Evolutionary conservation across 2,888 invertebrate genomes (phyloP).

Genomic region (Azorinus chamasolen): DNA sequence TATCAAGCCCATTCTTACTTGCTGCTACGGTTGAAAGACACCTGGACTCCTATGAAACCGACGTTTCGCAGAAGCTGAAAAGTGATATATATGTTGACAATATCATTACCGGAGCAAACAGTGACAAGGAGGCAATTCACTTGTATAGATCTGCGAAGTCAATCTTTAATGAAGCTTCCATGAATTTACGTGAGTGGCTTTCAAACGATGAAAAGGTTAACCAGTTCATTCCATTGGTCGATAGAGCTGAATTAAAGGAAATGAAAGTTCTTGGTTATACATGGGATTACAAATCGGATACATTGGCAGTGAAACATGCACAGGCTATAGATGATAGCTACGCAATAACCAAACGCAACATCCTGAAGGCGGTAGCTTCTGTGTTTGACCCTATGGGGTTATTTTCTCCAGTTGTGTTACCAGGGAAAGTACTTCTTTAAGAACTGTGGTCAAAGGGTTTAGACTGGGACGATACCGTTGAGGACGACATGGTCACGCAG

Average conservation of each 20-base stretch:
- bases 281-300: constrained; percentile 23
- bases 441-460: constrained; percentile 12
- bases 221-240: background rate
- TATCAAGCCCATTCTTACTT: constrained; percentile 33
- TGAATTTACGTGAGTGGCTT: constrained; percentile 46
- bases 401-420: constrained; percentile 5
- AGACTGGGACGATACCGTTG: constrained; percentile 12
- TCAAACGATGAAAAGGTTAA: constrained; percentile 19
- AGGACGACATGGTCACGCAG: background rate
- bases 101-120: constrained; percentile 27
- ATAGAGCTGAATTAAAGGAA: constrained; percentile 1
- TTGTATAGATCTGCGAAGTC: constrained; percentile 25
- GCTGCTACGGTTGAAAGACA: constrained; percentile 40
- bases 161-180: constrained; percentile 31
- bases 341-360: constrained; percentile 7
- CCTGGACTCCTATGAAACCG: constrained; percentile 18
- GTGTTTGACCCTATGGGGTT: constrained; percentile 24
- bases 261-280: constrained; percentile 27
- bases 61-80: constrained; percentile 17
- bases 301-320: constrained; percentile 3
- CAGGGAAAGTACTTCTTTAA: constrained; percentile 27
- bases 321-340: background rate
- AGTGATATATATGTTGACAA: constrained; percentile 42
- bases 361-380: constrained; percentile 14
- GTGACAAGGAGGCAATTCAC: constrained; percentile 5